Conservation (phyloP, 2,797 vertebrate species). For the Nannoperca australis region DNA sequence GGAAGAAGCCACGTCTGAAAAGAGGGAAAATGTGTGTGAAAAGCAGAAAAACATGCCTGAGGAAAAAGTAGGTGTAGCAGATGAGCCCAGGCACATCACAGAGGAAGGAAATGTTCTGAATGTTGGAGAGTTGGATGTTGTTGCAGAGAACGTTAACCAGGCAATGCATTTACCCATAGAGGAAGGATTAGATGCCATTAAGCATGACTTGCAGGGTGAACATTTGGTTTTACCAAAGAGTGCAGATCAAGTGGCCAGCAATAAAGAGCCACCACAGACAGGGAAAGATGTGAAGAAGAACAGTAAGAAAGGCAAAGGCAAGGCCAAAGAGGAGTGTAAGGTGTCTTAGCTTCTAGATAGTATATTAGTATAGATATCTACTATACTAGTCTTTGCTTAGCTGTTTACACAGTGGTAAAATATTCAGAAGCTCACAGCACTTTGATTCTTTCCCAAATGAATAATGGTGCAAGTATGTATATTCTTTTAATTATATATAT, state of each 20-base stretch:
- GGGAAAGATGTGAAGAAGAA: constrained; percentile 73
- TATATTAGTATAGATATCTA: neutral
- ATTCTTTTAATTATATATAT: neutral
- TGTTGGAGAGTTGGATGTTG: neutral
- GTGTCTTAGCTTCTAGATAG: constrained; percentile 81
- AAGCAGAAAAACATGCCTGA: constrained; percentile 4
- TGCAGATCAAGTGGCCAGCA: constrained; percentile 37
- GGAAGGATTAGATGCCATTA: constrained; percentile 43
- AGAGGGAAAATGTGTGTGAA: constrained; percentile 5
- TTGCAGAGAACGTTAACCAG: constrained; percentile 33
- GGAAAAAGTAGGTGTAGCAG: neutral
- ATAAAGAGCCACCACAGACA: constrained; percentile 64
- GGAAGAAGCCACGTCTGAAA: neutral
- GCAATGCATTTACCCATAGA: neutral
- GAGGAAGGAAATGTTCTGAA: constrained; percentile 17
- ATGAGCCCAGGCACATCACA: neutral
- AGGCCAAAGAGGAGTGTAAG: constrained; percentile 90
- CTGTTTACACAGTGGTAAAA: constrained; percentile 22
- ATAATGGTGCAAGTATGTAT: constrained; percentile 26
- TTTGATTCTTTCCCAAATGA: constrained; percentile 36
- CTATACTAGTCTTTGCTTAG: constrained; percentile 18
- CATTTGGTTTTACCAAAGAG: constrained; percentile 24
- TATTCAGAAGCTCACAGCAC: constrained; percentile 38
- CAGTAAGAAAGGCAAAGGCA: constrained; percentile 84
- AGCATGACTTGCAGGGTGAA: constrained; percentile 29